These are phyloP conservation scores for Spodoptera picta DNA, from an alignment of 2,888 invertebrate species.

Conservation along the genomic window DNA sequence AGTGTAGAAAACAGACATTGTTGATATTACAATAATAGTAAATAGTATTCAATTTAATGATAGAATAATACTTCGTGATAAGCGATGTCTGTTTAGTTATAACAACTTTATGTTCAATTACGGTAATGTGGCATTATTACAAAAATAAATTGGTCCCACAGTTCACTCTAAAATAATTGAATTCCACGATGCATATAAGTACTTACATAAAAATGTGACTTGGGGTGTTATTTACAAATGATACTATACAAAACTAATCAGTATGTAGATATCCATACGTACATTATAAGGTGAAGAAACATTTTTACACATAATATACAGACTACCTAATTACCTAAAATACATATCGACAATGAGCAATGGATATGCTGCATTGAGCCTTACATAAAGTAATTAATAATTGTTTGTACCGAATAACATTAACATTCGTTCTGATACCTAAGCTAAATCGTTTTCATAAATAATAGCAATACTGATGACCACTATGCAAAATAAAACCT, in stretches of 20 bases:
- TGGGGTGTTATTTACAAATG: slow-evolving; percentile 55
- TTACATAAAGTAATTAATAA: slow-evolving; percentile 56
- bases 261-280: slow-evolving; percentile 45
- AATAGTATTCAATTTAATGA: slow-evolving; percentile 36
- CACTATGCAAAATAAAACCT: slow-evolving; percentile 57
- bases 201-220: slow-evolving; percentile 49
- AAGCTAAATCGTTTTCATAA: slow-evolving; percentile 61
- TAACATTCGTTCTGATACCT: slow-evolving; percentile 56
- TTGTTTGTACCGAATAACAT: slow-evolving; percentile 69
- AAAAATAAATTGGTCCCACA: slow-evolving; percentile 56
- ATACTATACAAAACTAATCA: slow-evolving; percentile 47
- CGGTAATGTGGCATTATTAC: slow-evolving; percentile 15
- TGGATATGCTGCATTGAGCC: slow-evolving; percentile 47
- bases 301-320: slow-evolving; percentile 59
- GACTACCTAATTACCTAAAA: slow-evolving; percentile 51
- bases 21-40: slow-evolving; percentile 36
- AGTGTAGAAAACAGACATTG: slow-evolving; percentile 29
- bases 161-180: slow-evolving; percentile 36
- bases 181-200: slow-evolving; percentile 32
- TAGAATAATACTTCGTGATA: slow-evolving; percentile 18
- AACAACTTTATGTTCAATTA: slow-evolving; percentile 20
- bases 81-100: slow-evolving; percentile 37
- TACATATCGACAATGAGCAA: slow-evolving; percentile 59
- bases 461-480: slow-evolving; percentile 72
- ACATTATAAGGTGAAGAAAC: slow-evolving; percentile 40